A percentile compares a stretch with the other conserved stretches of the same genome.
These are phyloP conservation scores for human DNA, from an alignment of 2,113 vertebrate genomes.

Conservation along the genomic window GRCh38 chr13:52737001-52737500, in stretches of 20 bases:
- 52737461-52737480: slow-evolving; percentile 14
- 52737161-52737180: slow-evolving; percentile 14
- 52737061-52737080: not conserved
- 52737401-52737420: slow-evolving; percentile 51
- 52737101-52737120: not conserved
- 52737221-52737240: not conserved
- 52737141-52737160: not conserved
- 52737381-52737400: slow-evolving; percentile 55
- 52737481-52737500: not conserved
- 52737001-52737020: slow-evolving; percentile 13
- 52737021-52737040: slow-evolving; percentile 11
- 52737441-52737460: slow-evolving; percentile 35
- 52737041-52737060: not conserved
- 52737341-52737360: not conserved
- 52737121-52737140: not conserved
- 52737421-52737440: slow-evolving; percentile 53
- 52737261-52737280: slow-evolving; percentile 6
- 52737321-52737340: not conserved
- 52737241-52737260: not conserved
- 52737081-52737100: not conserved
- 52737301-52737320: not conserved
- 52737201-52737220: slow-evolving; percentile 5
- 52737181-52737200: slow-evolving; percentile 18
- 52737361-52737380: slow-evolving; percentile 56
- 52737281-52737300: slow-evolving; percentile 54